Conservation (phyloP, 2,888 invertebrate genomes). For the Drosophila meridiana region DNA sequence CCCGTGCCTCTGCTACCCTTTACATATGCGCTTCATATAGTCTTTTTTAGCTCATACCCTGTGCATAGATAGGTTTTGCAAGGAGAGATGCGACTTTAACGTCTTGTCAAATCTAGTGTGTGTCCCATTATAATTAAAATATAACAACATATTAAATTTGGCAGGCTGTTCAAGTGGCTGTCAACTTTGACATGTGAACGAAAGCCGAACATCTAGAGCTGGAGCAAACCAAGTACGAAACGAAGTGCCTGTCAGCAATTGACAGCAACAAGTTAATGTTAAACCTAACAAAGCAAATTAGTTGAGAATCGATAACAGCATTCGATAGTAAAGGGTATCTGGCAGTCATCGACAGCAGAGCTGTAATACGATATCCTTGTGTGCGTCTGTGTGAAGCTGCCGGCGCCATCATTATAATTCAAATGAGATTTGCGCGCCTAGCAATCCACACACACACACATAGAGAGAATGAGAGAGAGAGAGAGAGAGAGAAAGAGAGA, state of each 20-base stretch:
- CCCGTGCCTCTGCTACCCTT: not conserved
- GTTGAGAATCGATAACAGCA: not conserved
- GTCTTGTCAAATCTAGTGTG: not conserved
- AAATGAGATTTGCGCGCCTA: conserved; percentile 77
- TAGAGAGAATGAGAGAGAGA: not conserved
- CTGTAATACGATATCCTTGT: conserved; percentile 10
- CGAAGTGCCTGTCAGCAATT: not conserved
- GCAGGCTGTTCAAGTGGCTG: not conserved
- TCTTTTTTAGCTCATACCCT: conserved; percentile 5
- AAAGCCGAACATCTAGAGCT: too few species aligned
- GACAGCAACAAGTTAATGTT: not conserved
- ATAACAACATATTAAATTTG: not conserved
- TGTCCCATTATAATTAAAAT: not conserved
- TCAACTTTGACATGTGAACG: not conserved
- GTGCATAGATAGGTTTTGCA: not conserved
- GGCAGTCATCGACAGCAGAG: not conserved
- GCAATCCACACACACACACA: conserved; percentile 44
- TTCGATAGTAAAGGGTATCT: conserved; percentile 15
- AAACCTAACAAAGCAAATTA: not conserved
- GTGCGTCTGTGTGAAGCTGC: conserved; percentile 44
- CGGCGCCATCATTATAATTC: conserved; percentile 78
- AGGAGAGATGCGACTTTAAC: not conserved
- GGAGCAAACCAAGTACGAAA: not conserved
- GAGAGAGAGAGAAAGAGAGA: not conserved
- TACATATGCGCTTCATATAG: conserved; percentile 7